A percentile compares a stretch with the other conserved stretches of the same genome.
phyloP scores from a whole-genome alignment of 2,113 vertebrate species.

The Calidris pygmaea region DNA sequence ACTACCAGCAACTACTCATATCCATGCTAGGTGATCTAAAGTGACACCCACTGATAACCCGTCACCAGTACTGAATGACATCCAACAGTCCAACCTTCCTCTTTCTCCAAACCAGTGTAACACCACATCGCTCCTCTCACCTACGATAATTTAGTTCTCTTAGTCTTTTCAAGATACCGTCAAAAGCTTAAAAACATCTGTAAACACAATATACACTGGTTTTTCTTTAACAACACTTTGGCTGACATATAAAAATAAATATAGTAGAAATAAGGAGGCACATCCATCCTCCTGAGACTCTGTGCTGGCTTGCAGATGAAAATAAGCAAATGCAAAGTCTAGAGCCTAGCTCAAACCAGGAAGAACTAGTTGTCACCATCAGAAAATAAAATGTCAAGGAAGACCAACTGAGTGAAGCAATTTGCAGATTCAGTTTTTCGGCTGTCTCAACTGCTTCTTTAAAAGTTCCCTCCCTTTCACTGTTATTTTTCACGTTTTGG shows the following conservation, averaged over 20 bases:
- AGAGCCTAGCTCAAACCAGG: background rate
- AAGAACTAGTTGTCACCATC: background rate
- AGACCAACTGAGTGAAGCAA: background rate
- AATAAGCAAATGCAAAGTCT: background rate
- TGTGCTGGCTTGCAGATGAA: background rate
- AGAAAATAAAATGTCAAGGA: background rate
- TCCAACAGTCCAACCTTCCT: background rate
- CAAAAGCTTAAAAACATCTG: background rate
- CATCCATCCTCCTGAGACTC: background rate
- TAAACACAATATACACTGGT: background rate
- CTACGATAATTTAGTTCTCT: background rate
- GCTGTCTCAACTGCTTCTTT: background rate
- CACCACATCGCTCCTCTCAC: background rate
- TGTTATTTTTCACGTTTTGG: background rate
- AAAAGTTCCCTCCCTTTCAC: background rate
- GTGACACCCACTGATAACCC: background rate
- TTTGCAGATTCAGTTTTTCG: background rate
- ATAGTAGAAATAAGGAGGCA: background rate
- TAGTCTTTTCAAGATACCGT: background rate
- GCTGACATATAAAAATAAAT: background rate
- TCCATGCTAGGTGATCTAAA: background rate
- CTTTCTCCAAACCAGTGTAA: background rate
- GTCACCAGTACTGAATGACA: background rate
- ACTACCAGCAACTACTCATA: background rate
- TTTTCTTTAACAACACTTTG: background rate